These are phyloP conservation scores for Alcedo atthis DNA, from an alignment of 2,797 vertebrate species.

Conservation along the genomic window DNA sequence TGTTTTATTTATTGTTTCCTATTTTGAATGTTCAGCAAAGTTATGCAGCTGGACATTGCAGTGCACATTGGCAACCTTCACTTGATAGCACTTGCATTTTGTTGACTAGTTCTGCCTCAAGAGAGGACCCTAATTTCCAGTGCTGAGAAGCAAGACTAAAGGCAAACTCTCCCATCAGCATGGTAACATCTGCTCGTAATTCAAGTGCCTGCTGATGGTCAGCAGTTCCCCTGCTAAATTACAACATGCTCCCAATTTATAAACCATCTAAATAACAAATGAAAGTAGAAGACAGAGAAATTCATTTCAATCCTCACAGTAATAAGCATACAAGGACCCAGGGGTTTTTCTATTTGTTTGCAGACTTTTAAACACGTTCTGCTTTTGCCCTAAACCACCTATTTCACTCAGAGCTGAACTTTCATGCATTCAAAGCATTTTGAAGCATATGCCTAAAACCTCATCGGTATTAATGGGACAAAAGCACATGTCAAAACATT, in stretches of 20 bases:
- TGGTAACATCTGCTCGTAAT: background rate
- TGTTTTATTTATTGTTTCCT: slow-evolving; percentile 37
- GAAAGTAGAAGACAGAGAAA: background rate
- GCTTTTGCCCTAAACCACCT: background rate
- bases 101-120: background rate
- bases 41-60: background rate
- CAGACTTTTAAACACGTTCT: background rate
- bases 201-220: slow-evolving; percentile 16
- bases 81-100: background rate
- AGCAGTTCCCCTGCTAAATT: slow-evolving; percentile 19
- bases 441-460: background rate
- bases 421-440: background rate
- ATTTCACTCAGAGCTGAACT: background rate
- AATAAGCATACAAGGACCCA: background rate
- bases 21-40: slow-evolving; percentile 7
- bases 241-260: background rate
- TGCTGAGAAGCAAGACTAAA: background rate
- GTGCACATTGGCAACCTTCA: background rate
- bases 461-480: background rate
- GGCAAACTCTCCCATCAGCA: slow-evolving; percentile 1
- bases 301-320: rapidly evolving
- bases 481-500: background rate
- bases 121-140: background rate
- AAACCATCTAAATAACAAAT: background rate
- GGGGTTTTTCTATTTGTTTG: background rate